Conservation (phyloP, 2,888 invertebrate species). For the Gnatocerus cornutus region DNA sequence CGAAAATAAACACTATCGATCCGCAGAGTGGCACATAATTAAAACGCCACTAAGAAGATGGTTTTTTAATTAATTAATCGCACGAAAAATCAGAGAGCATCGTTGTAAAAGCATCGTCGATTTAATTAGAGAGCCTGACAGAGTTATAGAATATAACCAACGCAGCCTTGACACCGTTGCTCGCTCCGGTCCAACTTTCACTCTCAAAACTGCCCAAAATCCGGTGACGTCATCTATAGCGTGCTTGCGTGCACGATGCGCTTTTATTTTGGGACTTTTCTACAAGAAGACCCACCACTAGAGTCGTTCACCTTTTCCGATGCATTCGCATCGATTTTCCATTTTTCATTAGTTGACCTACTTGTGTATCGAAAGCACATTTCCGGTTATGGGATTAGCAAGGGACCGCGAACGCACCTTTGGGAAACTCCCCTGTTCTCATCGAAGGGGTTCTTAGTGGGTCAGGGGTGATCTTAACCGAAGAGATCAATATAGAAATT, state of each 20-base stretch:
- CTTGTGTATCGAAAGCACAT: constrained; percentile 2
- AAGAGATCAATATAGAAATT: constrained; percentile 8
- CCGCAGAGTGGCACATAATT: constrained; percentile 6
- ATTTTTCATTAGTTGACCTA: constrained; percentile 11
- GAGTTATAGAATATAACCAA: background rate
- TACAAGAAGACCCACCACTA: background rate
- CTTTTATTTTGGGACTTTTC: background rate
- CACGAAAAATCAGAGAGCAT: constrained; percentile 6
- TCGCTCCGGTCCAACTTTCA: constrained; percentile 24
- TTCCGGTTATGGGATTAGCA: background rate
- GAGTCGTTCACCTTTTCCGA: constrained; percentile 11
- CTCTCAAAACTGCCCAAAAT: constrained; percentile 26
- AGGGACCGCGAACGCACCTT: constrained; percentile 9
- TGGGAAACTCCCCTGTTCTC: background rate
- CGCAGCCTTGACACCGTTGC: constrained; percentile 37
- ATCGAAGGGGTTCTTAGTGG: constrained; percentile 5
- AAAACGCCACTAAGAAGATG: constrained; percentile 14
- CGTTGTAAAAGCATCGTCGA: constrained; percentile 13
- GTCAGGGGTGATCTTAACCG: constrained; percentile 12
- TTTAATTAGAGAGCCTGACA: constrained; percentile 3
- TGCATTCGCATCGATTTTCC: background rate
- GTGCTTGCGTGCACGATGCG: constrained; percentile 19
- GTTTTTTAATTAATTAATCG: constrained; percentile 25
- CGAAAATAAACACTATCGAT: constrained; percentile 22
- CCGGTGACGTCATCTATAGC: constrained; percentile 12